Conservation (phyloP, 2,113 vertebrate genomes). For the Sylvietta virens region DNA sequence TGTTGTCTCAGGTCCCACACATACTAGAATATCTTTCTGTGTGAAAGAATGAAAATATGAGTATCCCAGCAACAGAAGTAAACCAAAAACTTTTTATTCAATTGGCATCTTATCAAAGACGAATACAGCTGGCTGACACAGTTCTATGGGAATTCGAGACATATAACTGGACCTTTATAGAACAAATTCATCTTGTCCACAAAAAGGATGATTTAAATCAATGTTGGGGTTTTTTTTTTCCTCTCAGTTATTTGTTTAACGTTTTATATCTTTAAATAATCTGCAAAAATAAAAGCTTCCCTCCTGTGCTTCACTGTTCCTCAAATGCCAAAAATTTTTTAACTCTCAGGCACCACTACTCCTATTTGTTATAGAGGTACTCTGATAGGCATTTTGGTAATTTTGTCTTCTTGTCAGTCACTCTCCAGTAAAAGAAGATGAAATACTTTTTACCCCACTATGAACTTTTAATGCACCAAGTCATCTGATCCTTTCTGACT, state of each 20-base stretch:
- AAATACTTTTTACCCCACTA: neutral
- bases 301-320: neutral
- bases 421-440: neutral
- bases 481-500: neutral
- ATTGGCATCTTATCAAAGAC: neutral
- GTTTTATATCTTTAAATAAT: neutral
- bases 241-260: neutral
- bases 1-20: neutral
- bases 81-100: neutral
- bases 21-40: neutral
- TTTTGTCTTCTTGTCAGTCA: neutral
- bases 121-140: neutral
- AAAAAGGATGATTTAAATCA: neutral
- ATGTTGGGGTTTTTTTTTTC: fast-evolving
- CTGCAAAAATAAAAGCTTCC: neutral
- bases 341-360: neutral
- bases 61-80: neutral
- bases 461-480: neutral
- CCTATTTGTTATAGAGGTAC: neutral
- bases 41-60: neutral
- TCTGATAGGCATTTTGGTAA: neutral
- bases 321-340: neutral
- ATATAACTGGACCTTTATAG: neutral
- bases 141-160: neutral
- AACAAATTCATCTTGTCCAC: neutral